Conservation (phyloP, 1,140 invertebrate species). For the Trachymyrmex septentrionalis region DNA sequence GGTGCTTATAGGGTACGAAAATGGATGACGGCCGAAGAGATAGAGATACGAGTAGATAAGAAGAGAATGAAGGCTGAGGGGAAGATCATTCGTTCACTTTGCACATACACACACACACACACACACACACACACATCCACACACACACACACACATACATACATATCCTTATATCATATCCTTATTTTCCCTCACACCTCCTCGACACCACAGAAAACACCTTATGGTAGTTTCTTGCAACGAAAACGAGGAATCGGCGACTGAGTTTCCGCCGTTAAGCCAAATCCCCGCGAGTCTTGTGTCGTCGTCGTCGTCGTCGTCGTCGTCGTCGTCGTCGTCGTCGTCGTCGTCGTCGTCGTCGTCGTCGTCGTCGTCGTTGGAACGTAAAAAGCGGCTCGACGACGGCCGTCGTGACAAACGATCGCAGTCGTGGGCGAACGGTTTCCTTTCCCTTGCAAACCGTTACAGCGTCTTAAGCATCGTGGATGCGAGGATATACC, state of each 20-base stretch:
- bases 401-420: conserved; percentile 74
- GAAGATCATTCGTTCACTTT: conserved; percentile 16
- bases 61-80: conserved; percentile 47
- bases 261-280: conserved; percentile 73
- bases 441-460: conserved; percentile 41
- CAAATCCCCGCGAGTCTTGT: conserved; percentile 64
- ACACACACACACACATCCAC: not conserved
- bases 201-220: conserved; percentile 27
- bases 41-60: conserved; percentile 56
- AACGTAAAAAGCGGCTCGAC: conserved; percentile 76
- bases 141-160: not conserved
- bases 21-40: conserved; percentile 56
- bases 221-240: conserved; percentile 33
- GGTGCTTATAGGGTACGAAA: conserved; percentile 61
- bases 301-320: conserved; percentile 47
- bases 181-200: conserved; percentile 26
- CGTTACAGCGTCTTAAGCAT: conserved; percentile 57
- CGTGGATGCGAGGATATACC: conserved; percentile 45
- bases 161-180: conserved; percentile 51
- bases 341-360: conserved; percentile 51
- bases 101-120: not conserved
- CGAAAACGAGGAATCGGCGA: conserved; percentile 64
- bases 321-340: not conserved
- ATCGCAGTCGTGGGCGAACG: conserved; percentile 53
- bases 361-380: conserved; percentile 48